Evolutionary conservation across 2,113 vertebrate species (phyloP).

Genomic region (Oplegnathus fasciatus): DNA sequence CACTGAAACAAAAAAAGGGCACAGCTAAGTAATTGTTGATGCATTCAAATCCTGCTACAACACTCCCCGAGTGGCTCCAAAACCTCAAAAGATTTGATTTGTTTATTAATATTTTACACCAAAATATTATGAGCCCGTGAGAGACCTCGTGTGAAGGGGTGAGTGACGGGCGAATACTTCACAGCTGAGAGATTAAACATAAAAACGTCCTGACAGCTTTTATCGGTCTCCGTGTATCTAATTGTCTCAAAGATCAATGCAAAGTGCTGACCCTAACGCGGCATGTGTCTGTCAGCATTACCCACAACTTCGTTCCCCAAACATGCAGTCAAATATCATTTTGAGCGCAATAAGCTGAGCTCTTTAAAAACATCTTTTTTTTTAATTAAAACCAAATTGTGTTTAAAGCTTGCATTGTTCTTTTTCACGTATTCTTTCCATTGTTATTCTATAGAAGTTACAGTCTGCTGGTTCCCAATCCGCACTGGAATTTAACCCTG

Average conservation of each 20-base stretch:
- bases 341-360: not conserved
- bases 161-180: conserved; percentile 54
- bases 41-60: not conserved
- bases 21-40: not conserved
- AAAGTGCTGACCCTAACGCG: conserved; percentile 69
- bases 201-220: conserved; percentile 65
- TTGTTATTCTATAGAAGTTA: conserved; percentile 78
- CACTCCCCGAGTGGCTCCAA: not conserved
- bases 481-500: conserved; percentile 79
- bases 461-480: conserved; percentile 80
- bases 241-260: conserved; percentile 75
- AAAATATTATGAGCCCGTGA: conserved; percentile 36
- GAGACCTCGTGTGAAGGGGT: conserved; percentile 37
- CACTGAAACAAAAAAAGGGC: not conserved
- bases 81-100: conserved; percentile 8
- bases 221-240: conserved; percentile 57
- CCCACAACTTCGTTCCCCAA: conserved; percentile 39
- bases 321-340: conserved; percentile 33
- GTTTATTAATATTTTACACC: conserved; percentile 22
- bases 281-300: conserved; percentile 62
- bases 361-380: conserved; percentile 32
- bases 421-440: conserved; percentile 49
- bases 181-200: conserved; percentile 68
- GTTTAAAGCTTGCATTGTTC: conserved; percentile 24
- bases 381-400: conserved; percentile 18